These are phyloP conservation scores for Barypeithes pellucidus DNA, from an alignment of 2,888 invertebrate genomes.

Conservation along the genomic window DNA sequence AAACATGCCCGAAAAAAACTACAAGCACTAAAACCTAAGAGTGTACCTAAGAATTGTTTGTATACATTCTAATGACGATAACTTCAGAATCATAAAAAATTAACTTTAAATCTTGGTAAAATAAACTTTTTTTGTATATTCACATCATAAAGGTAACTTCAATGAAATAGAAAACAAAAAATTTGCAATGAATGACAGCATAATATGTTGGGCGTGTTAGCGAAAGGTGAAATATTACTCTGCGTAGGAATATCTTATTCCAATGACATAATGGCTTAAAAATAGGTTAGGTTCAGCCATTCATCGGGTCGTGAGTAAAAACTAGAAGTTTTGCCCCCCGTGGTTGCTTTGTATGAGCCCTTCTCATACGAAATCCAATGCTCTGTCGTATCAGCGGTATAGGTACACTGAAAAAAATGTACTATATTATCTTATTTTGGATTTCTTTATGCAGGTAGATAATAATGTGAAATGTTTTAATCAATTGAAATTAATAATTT, in stretches of 20 bases:
- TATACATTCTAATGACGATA: background rate
- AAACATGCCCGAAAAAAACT: too few relatives aligned
- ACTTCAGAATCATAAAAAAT: slow-evolving; percentile 29
- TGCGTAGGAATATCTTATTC: slow-evolving; percentile 70
- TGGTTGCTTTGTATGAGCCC: slow-evolving; percentile 64
- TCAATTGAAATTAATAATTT: too few relatives aligned
- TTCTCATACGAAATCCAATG: slow-evolving; percentile 54
- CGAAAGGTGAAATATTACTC: slow-evolving; percentile 69
- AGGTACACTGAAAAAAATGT: slow-evolving; percentile 31
- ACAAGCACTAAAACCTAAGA: too few relatives aligned
- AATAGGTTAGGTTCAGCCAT: slow-evolving; percentile 69
- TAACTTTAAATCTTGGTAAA: slow-evolving; percentile 30
- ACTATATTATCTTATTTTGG: too few relatives aligned
- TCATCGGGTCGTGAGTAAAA: slow-evolving; percentile 69
- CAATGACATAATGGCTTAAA: slow-evolving; percentile 65
- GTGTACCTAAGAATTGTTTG: background rate
- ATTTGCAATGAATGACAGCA: slow-evolving; percentile 67
- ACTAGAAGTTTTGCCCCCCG: slow-evolving; percentile 70
- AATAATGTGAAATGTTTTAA: too few relatives aligned
- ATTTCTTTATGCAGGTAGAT: background rate
- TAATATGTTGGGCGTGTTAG: slow-evolving; percentile 68
- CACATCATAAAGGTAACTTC: slow-evolving; percentile 58
- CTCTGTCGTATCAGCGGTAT: slow-evolving; percentile 57
- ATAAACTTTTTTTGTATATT: slow-evolving; percentile 27
- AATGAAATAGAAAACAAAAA: slow-evolving; percentile 65